A percentile compares a stretch with the other conserved stretches of the same genome.
These are phyloP conservation scores for Epicauta chinensis DNA, from an alignment of 1,140 invertebrate species.

Conservation along the genomic window DNA sequence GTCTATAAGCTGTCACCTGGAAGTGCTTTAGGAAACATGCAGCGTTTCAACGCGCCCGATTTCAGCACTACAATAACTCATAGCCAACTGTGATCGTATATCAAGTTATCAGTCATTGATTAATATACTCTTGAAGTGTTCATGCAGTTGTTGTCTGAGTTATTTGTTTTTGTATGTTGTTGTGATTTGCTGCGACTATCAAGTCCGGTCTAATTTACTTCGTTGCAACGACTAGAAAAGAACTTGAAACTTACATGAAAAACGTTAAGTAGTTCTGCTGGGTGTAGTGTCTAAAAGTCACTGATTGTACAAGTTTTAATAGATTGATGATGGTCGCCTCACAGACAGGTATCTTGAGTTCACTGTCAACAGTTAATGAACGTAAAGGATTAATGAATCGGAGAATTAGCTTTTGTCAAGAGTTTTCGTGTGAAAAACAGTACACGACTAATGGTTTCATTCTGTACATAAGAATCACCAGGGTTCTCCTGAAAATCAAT, in stretches of 20 bases:
- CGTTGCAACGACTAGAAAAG: too few species aligned
- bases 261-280: too few species aligned
- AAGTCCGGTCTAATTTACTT: too few species aligned
- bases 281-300: too few species aligned
- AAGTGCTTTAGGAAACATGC: constrained; percentile 13
- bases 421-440: too few species aligned
- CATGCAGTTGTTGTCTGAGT: constrained; percentile 9
- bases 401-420: neutral
- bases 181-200: too few species aligned
- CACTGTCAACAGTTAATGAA: constrained; percentile 12
- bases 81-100: constrained; percentile 19
- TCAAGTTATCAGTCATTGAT: constrained; percentile 22
- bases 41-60: constrained; percentile 4
- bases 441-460: too few species aligned
- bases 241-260: too few species aligned
- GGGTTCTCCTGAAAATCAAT: too few species aligned
- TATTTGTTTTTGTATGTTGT: constrained; percentile 19
- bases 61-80: constrained; percentile 17
- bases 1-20: constrained; percentile 16
- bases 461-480: too few species aligned
- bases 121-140: constrained; percentile 16
- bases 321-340: constrained; percentile 8
- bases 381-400: constrained; percentile 4
- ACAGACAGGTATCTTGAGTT: constrained; percentile 5
- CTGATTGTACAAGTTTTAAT: constrained; percentile 15